Conservation (phyloP, 2,113 vertebrate species). For the Centropus unirufus region DNA sequence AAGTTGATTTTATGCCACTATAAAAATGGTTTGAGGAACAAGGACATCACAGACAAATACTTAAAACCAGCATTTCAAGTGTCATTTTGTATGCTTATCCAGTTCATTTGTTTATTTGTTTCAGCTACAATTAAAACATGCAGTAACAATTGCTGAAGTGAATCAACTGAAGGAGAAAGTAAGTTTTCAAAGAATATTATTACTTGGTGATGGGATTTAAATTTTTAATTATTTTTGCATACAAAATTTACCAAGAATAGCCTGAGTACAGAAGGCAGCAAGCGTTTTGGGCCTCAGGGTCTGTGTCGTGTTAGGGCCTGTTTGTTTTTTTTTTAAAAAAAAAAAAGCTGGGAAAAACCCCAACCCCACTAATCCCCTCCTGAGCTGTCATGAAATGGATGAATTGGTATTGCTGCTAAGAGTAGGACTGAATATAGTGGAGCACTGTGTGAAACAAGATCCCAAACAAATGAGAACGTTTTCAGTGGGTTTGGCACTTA, state of each 20-base stretch:
- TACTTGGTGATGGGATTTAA: neutral
- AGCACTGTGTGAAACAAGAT: neutral
- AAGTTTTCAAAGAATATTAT: slow-evolving; percentile 32
- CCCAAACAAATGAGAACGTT: neutral
- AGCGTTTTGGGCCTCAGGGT: neutral
- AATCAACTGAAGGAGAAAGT: slow-evolving; percentile 87
- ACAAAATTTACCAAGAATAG: neutral
- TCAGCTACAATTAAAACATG: slow-evolving; percentile 87
- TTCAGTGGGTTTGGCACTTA: neutral
- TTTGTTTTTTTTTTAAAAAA: neutral
- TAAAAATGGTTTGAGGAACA: neutral
- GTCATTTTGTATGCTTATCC: neutral
- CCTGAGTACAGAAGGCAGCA: neutral
- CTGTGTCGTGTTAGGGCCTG: neutral
- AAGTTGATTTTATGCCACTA: neutral
- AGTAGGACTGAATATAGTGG: neutral
- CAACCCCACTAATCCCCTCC: neutral
- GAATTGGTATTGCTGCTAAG: neutral
- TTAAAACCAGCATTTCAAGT: neutral
- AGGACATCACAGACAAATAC: neutral
- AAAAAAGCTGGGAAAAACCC: neutral
- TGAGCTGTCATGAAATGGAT: neutral
- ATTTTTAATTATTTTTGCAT: neutral
- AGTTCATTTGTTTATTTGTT: neutral
- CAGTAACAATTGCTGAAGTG: slow-evolving; percentile 83